Conservation (phyloP, 2,888 invertebrate species). For the Girardia tigrina region DNA sequence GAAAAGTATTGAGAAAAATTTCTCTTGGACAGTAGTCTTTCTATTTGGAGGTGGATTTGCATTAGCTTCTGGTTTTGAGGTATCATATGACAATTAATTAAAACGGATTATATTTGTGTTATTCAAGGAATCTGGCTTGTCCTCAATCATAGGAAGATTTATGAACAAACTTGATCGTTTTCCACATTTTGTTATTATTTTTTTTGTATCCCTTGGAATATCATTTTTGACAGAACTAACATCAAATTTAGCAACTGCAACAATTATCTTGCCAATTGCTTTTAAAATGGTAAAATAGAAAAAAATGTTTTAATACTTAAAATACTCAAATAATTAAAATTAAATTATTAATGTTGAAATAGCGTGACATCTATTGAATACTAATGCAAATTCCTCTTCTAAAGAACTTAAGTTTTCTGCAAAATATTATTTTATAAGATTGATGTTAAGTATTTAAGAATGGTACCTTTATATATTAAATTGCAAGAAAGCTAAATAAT, state of each 20-base stretch:
- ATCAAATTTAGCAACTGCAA: slow-evolving; percentile 32
- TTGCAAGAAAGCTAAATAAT: too few relatives aligned
- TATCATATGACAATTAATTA: too few relatives aligned
- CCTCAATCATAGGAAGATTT: slow-evolving; percentile 25
- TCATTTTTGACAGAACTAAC: slow-evolving; percentile 30
- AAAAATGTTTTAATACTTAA: too few relatives aligned
- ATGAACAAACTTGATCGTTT: neutral
- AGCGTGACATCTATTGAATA: too few relatives aligned
- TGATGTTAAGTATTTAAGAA: too few relatives aligned
- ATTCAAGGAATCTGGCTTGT: slow-evolving; percentile 30
- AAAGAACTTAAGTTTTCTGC: too few relatives aligned
- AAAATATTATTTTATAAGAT: too few relatives aligned
- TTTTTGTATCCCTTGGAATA: neutral
- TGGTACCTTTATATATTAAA: too few relatives aligned
- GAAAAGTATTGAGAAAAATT: slow-evolving; percentile 68
- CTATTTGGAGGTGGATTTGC: slow-evolving; percentile 73
- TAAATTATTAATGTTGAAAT: too few relatives aligned
- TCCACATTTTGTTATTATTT: neutral
- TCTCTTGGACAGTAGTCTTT: slow-evolving; percentile 77
- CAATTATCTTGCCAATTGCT: slow-evolving; percentile 27
- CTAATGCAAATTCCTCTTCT: too few relatives aligned
- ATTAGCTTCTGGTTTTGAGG: slow-evolving; percentile 68
- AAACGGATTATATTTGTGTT: too few relatives aligned
- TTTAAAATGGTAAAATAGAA: slow-evolving; percentile 27
- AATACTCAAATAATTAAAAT: too few relatives aligned